Evolutionary conservation across 2,113 vertebrate genomes (phyloP).

Genomic region (Ia io): DNA sequence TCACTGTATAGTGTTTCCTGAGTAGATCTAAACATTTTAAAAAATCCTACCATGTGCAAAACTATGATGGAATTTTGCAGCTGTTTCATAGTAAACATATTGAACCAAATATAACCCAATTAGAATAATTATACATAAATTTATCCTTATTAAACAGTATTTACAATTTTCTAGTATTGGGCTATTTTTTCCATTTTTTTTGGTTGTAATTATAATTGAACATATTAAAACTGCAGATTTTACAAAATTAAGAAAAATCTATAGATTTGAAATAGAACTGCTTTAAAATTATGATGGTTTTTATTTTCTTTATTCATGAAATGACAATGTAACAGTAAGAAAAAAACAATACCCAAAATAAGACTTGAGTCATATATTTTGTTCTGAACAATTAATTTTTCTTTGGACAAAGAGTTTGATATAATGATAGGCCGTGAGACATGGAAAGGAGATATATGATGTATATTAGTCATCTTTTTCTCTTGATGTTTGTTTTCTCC

Average conservation of each 20-base stretch:
- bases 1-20: not conserved
- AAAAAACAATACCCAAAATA: not conserved
- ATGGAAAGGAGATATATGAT: not conserved
- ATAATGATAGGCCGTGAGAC: not conserved
- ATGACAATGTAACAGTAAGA: conserved; percentile 8
- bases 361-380: not conserved
- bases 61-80: not conserved
- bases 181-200: not conserved
- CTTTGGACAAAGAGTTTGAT: not conserved
- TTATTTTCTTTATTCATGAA: not conserved
- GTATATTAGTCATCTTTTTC: not conserved
- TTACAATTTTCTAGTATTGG: conserved; percentile 27
- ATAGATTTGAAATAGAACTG: conserved; percentile 1
- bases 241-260: not conserved
- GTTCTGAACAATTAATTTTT: not conserved
- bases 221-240: not conserved
- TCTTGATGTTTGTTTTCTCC: not conserved
- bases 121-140: conserved; percentile 7
- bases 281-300: conserved; percentile 12
- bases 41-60: not conserved
- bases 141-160: conserved; percentile 22
- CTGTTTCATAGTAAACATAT: not conserved
- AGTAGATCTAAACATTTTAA: not conserved
- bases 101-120: not conserved
- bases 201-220: not conserved